A percentile compares a stretch with the other conserved stretches of the same genome.
Evolutionary conservation across 1,140 invertebrate genomes (phyloP).

Genomic region (Scylla paramamosain): DNA sequence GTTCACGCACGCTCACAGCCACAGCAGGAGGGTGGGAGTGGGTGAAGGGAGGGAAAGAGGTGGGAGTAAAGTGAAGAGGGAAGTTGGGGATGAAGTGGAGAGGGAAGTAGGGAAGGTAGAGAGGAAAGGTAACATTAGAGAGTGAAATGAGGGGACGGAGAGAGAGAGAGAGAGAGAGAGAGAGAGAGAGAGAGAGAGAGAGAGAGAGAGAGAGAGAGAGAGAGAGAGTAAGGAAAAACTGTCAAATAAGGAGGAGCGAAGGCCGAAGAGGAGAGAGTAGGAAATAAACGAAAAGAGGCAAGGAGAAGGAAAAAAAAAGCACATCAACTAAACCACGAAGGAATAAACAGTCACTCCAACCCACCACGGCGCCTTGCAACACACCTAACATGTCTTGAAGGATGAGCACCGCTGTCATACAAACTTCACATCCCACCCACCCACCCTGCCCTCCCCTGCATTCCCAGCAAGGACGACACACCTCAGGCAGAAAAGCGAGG

Average conservation of each 20-base stretch:
- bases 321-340: too few species aligned
- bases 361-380: too few species aligned
- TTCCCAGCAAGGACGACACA: too few species aligned
- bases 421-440: too few species aligned
- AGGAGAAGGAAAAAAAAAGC: neutral
- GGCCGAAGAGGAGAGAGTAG: neutral
- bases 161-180: neutral
- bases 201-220: neutral
- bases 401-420: too few species aligned
- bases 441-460: too few species aligned
- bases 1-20: neutral
- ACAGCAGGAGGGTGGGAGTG: neutral
- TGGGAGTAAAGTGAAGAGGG: neutral
- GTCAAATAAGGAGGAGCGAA: neutral
- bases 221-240: neutral
- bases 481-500: too few species aligned
- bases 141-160: slow-evolving; percentile 2
- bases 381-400: too few species aligned
- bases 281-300: neutral
- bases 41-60: too few species aligned
- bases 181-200: neutral
- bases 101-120: neutral
- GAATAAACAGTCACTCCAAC: neutral
- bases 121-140: neutral
- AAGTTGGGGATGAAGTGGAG: neutral